These are phyloP conservation scores for Labeo catla DNA, from an alignment of 2,113 vertebrate species.

Conservation along the genomic window DNA sequence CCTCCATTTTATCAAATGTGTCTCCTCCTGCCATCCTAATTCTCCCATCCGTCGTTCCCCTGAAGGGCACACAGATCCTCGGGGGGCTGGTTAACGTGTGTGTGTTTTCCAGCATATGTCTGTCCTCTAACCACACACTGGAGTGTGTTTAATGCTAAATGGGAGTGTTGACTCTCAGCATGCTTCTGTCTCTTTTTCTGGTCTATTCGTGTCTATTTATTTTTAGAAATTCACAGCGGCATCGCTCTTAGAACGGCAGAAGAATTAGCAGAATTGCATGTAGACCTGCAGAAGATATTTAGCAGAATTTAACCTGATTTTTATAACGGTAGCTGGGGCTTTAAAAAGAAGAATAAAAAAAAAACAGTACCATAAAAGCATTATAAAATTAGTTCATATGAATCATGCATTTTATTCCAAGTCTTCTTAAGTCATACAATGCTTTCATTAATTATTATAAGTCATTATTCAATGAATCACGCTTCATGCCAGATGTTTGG, in stretches of 20 bases:
- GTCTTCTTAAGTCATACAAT: background rate
- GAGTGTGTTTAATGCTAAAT: constrained; percentile 43
- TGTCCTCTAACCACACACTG: constrained; percentile 24
- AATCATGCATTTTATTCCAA: background rate
- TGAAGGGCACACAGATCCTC: constrained; percentile 63
- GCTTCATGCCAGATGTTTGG: background rate
- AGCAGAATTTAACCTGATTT: background rate
- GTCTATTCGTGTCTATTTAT: constrained; percentile 12
- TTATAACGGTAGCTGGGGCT: background rate
- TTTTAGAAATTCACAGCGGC: background rate
- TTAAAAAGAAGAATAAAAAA: background rate
- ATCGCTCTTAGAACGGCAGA: background rate
- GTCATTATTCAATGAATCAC: background rate
- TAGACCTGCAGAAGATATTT: background rate
- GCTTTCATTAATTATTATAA: background rate
- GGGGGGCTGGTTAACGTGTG: constrained; percentile 31
- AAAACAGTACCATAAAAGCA: background rate
- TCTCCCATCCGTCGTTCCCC: constrained; percentile 60
- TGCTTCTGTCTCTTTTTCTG: background rate
- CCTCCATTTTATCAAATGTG: constrained; percentile 45
- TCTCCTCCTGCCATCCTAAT: constrained; percentile 69
- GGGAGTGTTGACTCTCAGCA: constrained; percentile 12
- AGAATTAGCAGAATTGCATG: background rate
- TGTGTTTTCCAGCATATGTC: constrained; percentile 35
- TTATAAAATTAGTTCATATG: background rate